Evolutionary conservation across 1,140 invertebrate genomes (phyloP), one percentile per base, ranked within the genome.

Genomic region (Nasonia longicornis): DNA sequence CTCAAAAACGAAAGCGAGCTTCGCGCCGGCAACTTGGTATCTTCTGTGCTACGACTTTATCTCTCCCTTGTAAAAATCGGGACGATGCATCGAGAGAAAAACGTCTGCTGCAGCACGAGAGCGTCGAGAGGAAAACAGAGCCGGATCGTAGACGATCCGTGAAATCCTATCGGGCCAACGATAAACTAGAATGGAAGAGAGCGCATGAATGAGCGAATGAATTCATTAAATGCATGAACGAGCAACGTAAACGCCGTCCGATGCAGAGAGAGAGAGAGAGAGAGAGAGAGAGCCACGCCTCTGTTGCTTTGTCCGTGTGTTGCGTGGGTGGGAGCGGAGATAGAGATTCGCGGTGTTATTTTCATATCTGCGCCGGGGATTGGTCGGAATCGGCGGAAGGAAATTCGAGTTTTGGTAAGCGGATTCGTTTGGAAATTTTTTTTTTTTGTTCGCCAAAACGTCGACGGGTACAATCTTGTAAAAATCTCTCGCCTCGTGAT

Each of bases 151-250:
- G 78, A n/a, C 70, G 78, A 81, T 69, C 75, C 76, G 71, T 81
- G 67, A 84, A 84, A 80, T 84, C 63, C 78, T 70, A 79, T 82
- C 75, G 74, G 52, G 72, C 81, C 82, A 83, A 83, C 84, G 84
- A 87, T 87, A 86, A 85, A 84, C 82, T 79, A 77, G 85, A 87
- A 85, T 86, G 81, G 82, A 84, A 71, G 64, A 80, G 64, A 67
- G 42, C 29, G 74, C 42, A 77, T 80, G 79, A 83, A 74, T 78
- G 79, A 79, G 48, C 52, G 84, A 87, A 86, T 86, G 85, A 86
- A 87, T 87, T 87, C 84, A 85, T 87, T 86, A 86, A 86, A 86
- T 84, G 86, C 84, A 87, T 84, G 85, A 86, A 84, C 83, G 85
- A 84, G 82, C 86, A 84, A 82, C 77, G 79, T 80, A 85, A 87